Percentiles rank a stretch among this genome's conserved stretches.
Conservation (phyloP, 2,888 invertebrate species). For the Drosophila conformis region DNA sequence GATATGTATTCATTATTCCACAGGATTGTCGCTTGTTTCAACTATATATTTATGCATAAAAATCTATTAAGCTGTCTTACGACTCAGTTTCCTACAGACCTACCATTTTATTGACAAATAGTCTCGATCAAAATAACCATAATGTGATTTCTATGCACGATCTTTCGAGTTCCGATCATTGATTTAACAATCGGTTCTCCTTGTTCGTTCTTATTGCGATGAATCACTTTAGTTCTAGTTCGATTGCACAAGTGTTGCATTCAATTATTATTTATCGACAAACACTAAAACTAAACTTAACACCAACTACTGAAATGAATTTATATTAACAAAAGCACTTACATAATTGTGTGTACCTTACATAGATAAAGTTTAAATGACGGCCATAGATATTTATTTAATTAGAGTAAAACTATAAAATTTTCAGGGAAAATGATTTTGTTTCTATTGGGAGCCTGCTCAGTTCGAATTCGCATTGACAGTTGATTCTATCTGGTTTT, state of each 20-base stretch:
- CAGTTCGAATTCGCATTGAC: conserved; percentile 16
- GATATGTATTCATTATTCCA: neutral
- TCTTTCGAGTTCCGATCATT: neutral
- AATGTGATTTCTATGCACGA: neutral
- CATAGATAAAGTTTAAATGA: neutral
- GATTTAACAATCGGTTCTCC: neutral
- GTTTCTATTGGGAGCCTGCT: neutral
- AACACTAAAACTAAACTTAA: neutral
- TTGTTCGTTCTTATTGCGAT: neutral
- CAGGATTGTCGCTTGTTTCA: neutral
- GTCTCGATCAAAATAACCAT: neutral
- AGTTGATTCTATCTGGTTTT: conserved; percentile 24
- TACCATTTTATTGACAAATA: neutral
- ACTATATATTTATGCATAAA: neutral
- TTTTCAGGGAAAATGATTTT: neutral
- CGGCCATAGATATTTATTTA: neutral
- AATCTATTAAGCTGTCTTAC: neutral
- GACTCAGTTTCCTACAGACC: neutral
- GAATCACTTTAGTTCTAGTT: neutral
- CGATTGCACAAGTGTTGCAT: neutral
- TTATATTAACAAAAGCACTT: neutral
- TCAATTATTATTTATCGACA: neutral
- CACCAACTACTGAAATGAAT: neutral
- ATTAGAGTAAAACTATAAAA: neutral
- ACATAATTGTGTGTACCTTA: neutral